Base-by-base conservation (phyloP, 2,113 vertebrate species). In the Petaurus breviceps region DNA sequence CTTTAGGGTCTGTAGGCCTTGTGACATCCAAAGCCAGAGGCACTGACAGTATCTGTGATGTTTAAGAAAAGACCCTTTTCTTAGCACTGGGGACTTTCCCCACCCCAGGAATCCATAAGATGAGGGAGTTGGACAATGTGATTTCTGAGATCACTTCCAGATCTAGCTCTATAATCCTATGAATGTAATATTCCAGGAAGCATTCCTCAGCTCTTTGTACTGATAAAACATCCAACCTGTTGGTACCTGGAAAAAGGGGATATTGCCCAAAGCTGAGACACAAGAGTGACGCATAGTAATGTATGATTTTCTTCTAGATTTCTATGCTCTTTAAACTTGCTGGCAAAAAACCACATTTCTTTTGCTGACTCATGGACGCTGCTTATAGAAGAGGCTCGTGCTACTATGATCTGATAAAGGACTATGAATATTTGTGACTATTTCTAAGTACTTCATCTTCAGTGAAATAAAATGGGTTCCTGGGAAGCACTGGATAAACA, bases 391-490 rank as follows among this genome's bases (percentile, higher is more conserved):
- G 31, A 68, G 31, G 25, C 0, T 37, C 31, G 5, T 68, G 61
- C 61, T n/a, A 16, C 31, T 68, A 68, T n/a, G 31, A 6, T n/a
- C 61, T 68, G 14, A 14, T n/a, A 68, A 68, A 68, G 12, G 31
- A 16, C 31, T 4, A 3, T 68, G 37, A 68, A 68, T 6, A 90
- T 51, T 37, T 95, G 19, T 90, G 54, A 84, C n/a, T 93, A 47
- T 26, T 95, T 94, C 90, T 14, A 49, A 91, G n/a, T 90, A 92
- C 61, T 68, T 68, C 61, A 68, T n/a, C 61, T 68, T 19, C n/a
- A 31, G 12, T 68, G 31, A 68, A 68, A 68, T 68, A 19, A 68
- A 68, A n/a, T 61, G 9, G 7, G 7, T 43, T 51, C 4, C 49
- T 54, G 3, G 31, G 10, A 89, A 55, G 9, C 2, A 50, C 37